These are phyloP conservation scores for Sminthurides bifidus DNA, from an alignment of 1,140 invertebrate species.

Conservation along the genomic window DNA sequence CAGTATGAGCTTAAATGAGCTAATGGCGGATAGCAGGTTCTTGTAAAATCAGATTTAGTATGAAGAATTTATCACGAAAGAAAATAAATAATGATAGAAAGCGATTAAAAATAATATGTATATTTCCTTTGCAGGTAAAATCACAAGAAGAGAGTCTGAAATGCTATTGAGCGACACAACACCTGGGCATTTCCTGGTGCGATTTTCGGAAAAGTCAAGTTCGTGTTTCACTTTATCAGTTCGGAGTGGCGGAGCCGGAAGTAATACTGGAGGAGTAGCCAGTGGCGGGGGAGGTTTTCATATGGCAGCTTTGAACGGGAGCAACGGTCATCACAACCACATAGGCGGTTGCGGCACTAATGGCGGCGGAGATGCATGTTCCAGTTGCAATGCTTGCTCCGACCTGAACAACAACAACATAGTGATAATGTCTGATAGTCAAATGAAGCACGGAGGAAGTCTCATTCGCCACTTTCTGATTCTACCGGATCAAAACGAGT, in stretches of 20 bases:
- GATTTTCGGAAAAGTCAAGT: background rate
- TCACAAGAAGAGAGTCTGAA: background rate
- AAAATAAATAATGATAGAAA: background rate
- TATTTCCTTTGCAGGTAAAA: background rate
- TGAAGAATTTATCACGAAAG: background rate
- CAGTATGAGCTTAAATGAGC: background rate
- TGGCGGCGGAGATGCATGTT: no score
- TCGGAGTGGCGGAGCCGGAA: background rate
- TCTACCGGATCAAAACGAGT: background rate
- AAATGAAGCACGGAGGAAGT: no score
- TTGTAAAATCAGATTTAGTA: background rate
- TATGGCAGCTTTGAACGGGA: no score
- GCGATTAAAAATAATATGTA: background rate
- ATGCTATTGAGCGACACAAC: background rate
- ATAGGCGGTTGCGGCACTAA: no score
- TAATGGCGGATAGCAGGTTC: background rate
- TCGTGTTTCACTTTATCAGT: background rate
- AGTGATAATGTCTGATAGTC: no score
- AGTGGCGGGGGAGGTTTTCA: no score
- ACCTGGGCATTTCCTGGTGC: background rate
- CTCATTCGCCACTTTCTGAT: conserved; percentile 2
- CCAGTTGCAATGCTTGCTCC: no score
- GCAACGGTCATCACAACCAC: no score
- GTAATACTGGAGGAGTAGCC: no score
- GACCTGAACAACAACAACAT: no score